Percentiles rank a stretch among this genome's conserved stretches.
phyloP scores from a whole-genome alignment of 2,113 vertebrate genomes.

The Steatornis caripensis region DNA sequence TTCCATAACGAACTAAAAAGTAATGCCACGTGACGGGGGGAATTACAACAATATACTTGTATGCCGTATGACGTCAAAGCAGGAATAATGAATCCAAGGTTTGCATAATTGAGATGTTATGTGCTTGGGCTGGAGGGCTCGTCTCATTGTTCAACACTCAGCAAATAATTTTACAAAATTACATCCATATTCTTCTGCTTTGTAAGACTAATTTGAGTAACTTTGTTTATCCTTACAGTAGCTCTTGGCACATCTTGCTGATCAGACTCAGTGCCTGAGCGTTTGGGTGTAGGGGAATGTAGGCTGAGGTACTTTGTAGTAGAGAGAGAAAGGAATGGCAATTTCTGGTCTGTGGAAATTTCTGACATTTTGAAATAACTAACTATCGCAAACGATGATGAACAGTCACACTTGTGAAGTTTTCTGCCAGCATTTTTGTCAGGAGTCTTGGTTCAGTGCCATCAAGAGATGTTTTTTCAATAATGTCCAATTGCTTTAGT shows the following conservation, averaged over 20 bases:
- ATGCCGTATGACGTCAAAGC: neutral
- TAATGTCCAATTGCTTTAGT: constrained; percentile 15
- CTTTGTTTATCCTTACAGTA: constrained; percentile 12
- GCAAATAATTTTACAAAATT: neutral
- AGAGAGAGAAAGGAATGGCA: constrained; percentile 8
- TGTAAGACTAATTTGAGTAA: constrained; percentile 33
- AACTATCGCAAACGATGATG: constrained; percentile 19
- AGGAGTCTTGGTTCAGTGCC: constrained; percentile 57
- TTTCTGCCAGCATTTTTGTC: constrained; percentile 47
- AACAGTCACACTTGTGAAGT: constrained; percentile 23
- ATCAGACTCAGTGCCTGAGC: neutral
- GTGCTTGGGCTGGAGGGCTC: neutral
- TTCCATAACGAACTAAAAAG: neutral
- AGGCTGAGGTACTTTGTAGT: neutral
- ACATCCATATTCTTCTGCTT: constrained; percentile 35
- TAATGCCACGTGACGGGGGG: neutral
- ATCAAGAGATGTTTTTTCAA: constrained; percentile 42
- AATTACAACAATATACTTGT: neutral
- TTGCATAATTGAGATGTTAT: neutral
- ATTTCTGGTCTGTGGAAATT: constrained; percentile 34
- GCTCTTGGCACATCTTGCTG: neutral
- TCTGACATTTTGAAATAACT: constrained; percentile 49
- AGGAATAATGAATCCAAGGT: neutral
- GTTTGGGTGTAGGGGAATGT: neutral
- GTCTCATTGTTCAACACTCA: neutral